Evolutionary conservation across 2,888 invertebrate genomes (phyloP).

Genomic region (Pycnomerus fuliginosus): DNA sequence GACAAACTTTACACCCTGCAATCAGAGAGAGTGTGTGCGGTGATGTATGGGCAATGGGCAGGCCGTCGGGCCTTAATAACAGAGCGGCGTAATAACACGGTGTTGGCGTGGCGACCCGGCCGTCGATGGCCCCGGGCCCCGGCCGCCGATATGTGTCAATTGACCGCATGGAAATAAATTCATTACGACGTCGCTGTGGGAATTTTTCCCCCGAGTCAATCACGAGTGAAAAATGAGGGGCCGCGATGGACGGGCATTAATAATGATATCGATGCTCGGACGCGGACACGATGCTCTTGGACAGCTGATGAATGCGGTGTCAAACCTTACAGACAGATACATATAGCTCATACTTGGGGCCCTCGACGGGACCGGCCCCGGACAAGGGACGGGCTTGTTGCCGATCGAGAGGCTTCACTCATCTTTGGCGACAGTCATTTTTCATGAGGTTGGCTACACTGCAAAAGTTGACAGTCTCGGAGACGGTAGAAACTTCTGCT

Average conservation of each 20-base stretch:
- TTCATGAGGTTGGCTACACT: too few relatives aligned
- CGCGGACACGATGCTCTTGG: conserved; percentile 40
- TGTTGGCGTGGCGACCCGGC: conserved; percentile 38
- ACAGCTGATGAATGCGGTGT: conserved; percentile 47
- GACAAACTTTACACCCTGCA: conserved; percentile 51
- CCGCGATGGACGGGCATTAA: conserved; percentile 50
- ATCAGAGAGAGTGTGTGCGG: conserved; percentile 46
- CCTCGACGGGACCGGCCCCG: conserved; percentile 13
- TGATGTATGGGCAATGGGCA: conserved; percentile 53
- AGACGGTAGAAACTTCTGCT: too few relatives aligned
- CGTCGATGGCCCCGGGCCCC: conserved; percentile 32
- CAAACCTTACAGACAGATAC: conserved; percentile 40
- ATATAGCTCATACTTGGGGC: conserved; percentile 34
- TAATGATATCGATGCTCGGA: conserved; percentile 48
- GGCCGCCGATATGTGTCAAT: conserved; percentile 48
- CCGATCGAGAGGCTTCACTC: too few relatives aligned
- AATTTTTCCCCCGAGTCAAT: too few relatives aligned
- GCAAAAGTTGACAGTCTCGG: too few relatives aligned
- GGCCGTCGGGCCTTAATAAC: conserved; percentile 51
- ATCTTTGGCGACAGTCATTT: too few relatives aligned
- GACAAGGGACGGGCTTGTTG: too few relatives aligned
- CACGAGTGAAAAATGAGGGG: too few relatives aligned
- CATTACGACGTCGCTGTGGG: too few relatives aligned
- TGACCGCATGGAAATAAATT: conserved; percentile 28
- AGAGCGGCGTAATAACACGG: conserved; percentile 51